Evolutionary conservation across 2,888 invertebrate species (phyloP), one percentile per base, ranked within the genome.

Genomic region (Nomada ferruginata): DNA sequence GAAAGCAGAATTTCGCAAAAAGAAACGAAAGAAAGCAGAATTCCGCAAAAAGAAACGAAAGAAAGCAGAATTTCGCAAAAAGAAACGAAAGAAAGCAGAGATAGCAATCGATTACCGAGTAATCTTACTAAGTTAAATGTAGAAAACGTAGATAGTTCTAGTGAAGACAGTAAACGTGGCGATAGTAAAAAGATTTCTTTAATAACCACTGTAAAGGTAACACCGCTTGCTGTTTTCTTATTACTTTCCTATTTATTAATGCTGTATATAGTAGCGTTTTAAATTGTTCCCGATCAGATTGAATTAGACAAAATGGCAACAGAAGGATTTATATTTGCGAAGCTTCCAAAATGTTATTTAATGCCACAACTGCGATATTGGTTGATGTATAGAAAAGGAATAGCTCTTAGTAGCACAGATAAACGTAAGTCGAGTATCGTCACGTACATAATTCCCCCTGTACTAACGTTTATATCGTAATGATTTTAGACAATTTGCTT

Each of bases 311-410:
- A 91, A 76, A 91, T 93, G 91, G 86, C 90, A 11, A 29, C 64
- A 5, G 90, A 93, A 85, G 92, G 92, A 53, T 93, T 90, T 65
- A 15, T 91, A 15, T 91, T 93, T 42, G 90, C 93, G 3, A 92
- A 90, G 66, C 80, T 93, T 69, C 93, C 93, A 1, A 84, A 87
- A 52, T 92, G 90, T 71, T 76, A 91, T 72, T 81, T 85, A 59
- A 88, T 93, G 81, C 93, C 93, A 1, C 92, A 92, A 72, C 73
- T 93, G 29, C 85, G 82, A 72, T 87, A 87, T 10, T 93, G 93
- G 93, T 85, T 93, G 15, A 89, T 91, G 81, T 91, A 91, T 55
- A 89, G 93, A 73, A 84, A 90, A 70, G 92, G 93, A 68, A 68
- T 91, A 20, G 69, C 36, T 64, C 71, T 85, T 42, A 83, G 81